Evolutionary conservation across 1,140 invertebrate genomes (phyloP).

Genomic region (Bursaphelenchus mucronatus): DNA sequence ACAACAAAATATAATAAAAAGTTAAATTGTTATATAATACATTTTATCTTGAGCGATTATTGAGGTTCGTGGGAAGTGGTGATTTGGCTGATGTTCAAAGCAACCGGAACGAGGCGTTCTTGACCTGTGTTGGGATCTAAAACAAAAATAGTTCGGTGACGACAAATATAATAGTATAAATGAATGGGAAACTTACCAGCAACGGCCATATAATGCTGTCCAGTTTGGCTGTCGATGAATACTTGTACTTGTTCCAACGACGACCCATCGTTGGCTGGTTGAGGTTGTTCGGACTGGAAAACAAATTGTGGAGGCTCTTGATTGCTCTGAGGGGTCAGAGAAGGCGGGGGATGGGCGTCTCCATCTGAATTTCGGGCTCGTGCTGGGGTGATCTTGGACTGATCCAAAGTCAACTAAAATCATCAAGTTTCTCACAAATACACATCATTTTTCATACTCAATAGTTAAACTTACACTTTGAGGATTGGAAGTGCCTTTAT

Average conservation of each 20-base stretch:
- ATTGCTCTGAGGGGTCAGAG: not conserved
- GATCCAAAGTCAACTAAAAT: constrained; percentile 20
- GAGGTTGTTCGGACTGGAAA: not conserved
- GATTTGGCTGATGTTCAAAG: no score
- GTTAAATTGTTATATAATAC: no score
- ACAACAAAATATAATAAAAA: no score
- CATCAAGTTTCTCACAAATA: constrained; percentile 1
- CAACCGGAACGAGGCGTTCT: no score
- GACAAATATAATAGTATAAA: not conserved
- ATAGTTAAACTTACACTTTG: constrained; percentile 1
- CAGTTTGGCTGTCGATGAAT: constrained; percentile 34
- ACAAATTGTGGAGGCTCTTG: not conserved
- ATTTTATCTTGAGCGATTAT: no score
- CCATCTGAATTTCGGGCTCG: constrained; percentile 20
- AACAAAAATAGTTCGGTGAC: no score
- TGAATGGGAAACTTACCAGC: constrained; percentile 13
- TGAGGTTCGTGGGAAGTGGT: no score
- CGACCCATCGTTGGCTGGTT: not conserved
- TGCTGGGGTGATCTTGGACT: not conserved
- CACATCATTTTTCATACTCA: not conserved
- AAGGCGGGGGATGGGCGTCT: constrained; percentile 18
- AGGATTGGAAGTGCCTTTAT: constrained; percentile 11
- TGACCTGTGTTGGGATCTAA: no score
- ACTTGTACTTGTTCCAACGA: constrained; percentile 39
- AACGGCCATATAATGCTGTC: constrained; percentile 39